Percentiles rank a stretch among this genome's conserved stretches.
Evolutionary conservation across 2,888 invertebrate species (phyloP).

Genomic region (Cabera pusaria): DNA sequence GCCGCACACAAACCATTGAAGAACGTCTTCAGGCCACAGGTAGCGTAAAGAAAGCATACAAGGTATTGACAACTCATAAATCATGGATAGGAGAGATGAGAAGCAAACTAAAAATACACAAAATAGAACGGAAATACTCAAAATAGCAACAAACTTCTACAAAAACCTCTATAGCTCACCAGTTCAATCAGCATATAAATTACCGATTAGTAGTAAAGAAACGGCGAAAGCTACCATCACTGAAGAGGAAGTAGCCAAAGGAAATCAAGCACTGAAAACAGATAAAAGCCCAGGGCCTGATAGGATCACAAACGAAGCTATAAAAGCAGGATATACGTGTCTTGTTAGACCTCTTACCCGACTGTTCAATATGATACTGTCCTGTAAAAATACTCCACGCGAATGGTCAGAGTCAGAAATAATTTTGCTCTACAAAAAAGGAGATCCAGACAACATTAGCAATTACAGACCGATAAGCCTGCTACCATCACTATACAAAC

Average conservation of each 20-base stretch:
- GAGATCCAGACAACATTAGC: conserved; percentile 15
- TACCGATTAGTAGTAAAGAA: neutral
- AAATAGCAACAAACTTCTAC: conserved; percentile 28
- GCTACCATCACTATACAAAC: conserved; percentile 18
- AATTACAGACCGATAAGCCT: conserved; percentile 28
- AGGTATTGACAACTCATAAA: conserved; percentile 21
- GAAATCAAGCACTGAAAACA: conserved; percentile 15
- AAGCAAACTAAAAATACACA: neutral
- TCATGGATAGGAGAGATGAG: conserved; percentile 23
- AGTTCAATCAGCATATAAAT: conserved; percentile 5
- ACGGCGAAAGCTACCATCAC: neutral
- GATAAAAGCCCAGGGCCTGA: conserved; percentile 16
- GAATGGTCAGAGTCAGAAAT: conserved; percentile 21
- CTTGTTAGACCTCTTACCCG: conserved; percentile 11
- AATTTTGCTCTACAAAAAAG: conserved; percentile 23
- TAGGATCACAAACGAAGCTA: conserved; percentile 17
- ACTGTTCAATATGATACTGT: conserved; percentile 18
- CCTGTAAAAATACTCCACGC: neutral
- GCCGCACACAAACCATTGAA: conserved; percentile 11
- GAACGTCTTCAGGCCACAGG: conserved; percentile 11
- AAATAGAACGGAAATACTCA: conserved; percentile 20
- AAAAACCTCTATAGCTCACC: conserved; percentile 18
- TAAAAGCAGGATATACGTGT: conserved; percentile 5
- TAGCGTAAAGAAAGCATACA: conserved; percentile 17
- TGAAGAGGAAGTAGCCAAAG: conserved; percentile 17